Evolutionary conservation across 2,113 vertebrate genomes (phyloP).

Genomic region (Microtus richardsoni): DNA sequence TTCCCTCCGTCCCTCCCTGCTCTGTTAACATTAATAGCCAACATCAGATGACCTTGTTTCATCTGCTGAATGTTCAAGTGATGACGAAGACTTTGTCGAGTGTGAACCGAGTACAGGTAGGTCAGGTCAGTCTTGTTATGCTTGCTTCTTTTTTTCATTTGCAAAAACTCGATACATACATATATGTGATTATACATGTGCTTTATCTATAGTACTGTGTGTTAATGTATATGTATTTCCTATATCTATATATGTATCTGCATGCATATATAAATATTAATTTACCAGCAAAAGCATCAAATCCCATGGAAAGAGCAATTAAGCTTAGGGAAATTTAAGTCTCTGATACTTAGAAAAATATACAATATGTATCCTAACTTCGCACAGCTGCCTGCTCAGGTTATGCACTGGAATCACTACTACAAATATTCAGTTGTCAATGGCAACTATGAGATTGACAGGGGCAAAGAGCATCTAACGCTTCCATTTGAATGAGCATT

Average conservation of each 20-base stretch:
- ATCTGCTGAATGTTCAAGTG: conserved; percentile 98
- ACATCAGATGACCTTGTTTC: conserved; percentile 98
- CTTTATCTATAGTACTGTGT: conserved; percentile 79
- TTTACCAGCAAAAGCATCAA: conserved; percentile 92
- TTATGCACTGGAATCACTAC: not conserved
- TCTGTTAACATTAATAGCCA: conserved; percentile 80
- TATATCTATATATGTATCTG: conserved; percentile 82
- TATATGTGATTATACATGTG: conserved; percentile 86
- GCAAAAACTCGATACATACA: conserved; percentile 89
- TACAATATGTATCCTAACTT: conserved; percentile 30
- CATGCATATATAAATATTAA: conserved; percentile 85
- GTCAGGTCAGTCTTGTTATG: conserved; percentile 96
- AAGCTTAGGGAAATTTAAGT: conserved; percentile 34
- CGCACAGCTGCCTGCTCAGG: conserved; percentile 1
- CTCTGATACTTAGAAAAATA: conserved; percentile 60
- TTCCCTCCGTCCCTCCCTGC: not conserved
- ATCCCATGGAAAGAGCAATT: conserved; percentile 91
- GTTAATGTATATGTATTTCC: conserved; percentile 66
- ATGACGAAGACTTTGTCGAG: conserved; percentile 98
- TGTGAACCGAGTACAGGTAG: conserved; percentile 99
- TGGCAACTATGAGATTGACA: not conserved
- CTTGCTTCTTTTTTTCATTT: conserved; percentile 95
- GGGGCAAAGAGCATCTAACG: not conserved
- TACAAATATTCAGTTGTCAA: not conserved
- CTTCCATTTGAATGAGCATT: conserved; percentile 38